Conservation (phyloP, 2,797 vertebrate species). For the Heteromormyrus szaboi region DNA sequence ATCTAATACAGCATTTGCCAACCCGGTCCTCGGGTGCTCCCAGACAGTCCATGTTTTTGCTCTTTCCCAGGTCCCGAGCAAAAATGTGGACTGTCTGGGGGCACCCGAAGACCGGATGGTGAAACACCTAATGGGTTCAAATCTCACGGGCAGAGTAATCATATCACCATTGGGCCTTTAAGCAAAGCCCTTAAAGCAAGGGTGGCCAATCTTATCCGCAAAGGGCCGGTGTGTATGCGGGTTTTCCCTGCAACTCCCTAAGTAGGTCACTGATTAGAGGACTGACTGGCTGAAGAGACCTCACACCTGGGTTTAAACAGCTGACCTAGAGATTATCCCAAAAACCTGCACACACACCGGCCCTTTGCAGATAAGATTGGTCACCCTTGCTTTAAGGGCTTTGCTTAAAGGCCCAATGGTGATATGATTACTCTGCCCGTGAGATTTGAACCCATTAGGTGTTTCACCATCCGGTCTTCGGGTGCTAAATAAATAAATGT, state of each 20-base stretch:
- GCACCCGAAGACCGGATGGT: background rate
- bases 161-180: background rate
- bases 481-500: background rate
- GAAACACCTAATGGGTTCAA: background rate
- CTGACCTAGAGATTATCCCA: too few relatives aligned
- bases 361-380: too few relatives aligned
- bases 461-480: background rate
- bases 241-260: too few relatives aligned
- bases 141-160: background rate
- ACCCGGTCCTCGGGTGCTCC: background rate
- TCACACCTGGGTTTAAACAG: too few relatives aligned
- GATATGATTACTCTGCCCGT: background rate
- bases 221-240: too few relatives aligned
- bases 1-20: background rate
- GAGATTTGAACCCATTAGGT: background rate
- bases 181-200: background rate
- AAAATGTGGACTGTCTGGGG: background rate
- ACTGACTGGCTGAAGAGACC: too few relatives aligned
- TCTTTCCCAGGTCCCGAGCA: background rate
- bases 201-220: too few relatives aligned
- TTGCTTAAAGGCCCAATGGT: background rate
- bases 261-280: too few relatives aligned
- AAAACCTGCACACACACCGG: too few relatives aligned
- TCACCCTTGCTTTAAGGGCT: background rate
- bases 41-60: background rate